Base-by-base conservation (phyloP, 2,797 vertebrate species). In the Sebastes itinus region DNA sequence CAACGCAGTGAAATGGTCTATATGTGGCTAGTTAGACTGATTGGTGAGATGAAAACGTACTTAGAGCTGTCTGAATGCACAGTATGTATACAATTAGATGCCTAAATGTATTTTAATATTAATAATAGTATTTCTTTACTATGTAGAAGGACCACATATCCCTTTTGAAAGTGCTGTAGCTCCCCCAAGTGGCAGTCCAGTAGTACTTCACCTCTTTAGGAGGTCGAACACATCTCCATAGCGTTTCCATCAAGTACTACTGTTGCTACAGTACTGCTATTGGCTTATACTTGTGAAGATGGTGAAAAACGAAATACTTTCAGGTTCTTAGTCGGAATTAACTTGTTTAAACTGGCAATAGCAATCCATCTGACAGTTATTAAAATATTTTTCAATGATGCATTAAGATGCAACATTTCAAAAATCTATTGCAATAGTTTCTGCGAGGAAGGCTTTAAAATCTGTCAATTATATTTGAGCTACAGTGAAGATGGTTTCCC, bases 111-210 rank as follows among this genome's bases (percentile, higher is more conserved):
- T 12, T 49, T 61, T 13, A 42, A 61, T 13, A 58, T 54, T 5
- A 28, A n/a, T 2, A 18, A 52, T 60, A 30, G 35, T 1, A 30
- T 49, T 13, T 68, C 3, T 46, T 46, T 13, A 20, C 14, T 13
- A 16, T 54, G 35, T 20, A 10, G 62, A n/a, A 9, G 13, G 52
- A 56, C 7, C 11, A 46, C 42, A 8, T 10, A 12, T 7, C 49
- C 3, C 12, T 18, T 72, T 7, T 4, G 2, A 14, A 62, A 52
- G 63, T 35, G 23, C 56, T 72, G 1, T 77, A 85, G 84, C 87
- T 0, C 92, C 91, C 75, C 68, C 90, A 62, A 70, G 90, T 76
- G 93, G 88, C 27, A 22, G 46, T 35, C 70, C 12, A 42, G 38
- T 71, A 69, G 42, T 79, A 88, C 72, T 77, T 11, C 61, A 75